Base-by-base conservation (phyloP, 1,140 invertebrate genomes). In the Trigoniulus corallinus region DNA sequence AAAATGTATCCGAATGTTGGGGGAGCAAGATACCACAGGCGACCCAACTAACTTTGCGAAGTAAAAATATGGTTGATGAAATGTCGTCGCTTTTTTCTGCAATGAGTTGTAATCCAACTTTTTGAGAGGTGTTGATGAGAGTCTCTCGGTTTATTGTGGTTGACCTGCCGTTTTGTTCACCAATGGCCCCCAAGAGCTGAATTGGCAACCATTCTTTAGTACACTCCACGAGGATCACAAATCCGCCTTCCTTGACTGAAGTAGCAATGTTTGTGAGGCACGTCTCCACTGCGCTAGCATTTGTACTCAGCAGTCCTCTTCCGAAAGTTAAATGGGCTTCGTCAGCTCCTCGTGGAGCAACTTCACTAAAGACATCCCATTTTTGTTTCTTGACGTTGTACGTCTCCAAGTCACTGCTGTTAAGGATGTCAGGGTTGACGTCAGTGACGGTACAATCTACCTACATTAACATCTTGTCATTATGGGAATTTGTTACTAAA, bases 181-280 rank as follows among this genome's bases (percentile, higher is more conserved):
- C n/a, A n/a, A n/a, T n/a, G n/a, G n/a, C n/a, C n/a, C n/a, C n/a
- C n/a, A n/a, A n/a, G n/a, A n/a, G n/a, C n/a, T n/a, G n/a, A n/a
- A n/a, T n/a, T n/a, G n/a, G n/a, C n/a, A n/a, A n/a, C n/a, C n/a
- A n/a, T n/a, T n/a, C 64, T 15, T 67, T 66, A 10, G 70, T 71
- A 4, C 73, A 71, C 68, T 89, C 84, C 62, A 88, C 77, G 3
- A 86, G 64, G 37, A 94, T 66, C 1, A 88, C 54, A 60, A 89
- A 84, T 18, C 88, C 87, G 41, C 75, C 74, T 0, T 74, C 62
- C 54, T 74, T 78, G 1, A 92, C 60, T 23, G 79, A 73, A n/a
- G 65, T 66, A 2, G 67, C 63, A 39, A 85, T 65, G 55, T 80
- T 76, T 15, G 71, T 2, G 2, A 51, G 2, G 20, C 2, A 24